Evolutionary conservation across 2,888 invertebrate genomes (phyloP).

Genomic region (Pediacus dermestoides): DNA sequence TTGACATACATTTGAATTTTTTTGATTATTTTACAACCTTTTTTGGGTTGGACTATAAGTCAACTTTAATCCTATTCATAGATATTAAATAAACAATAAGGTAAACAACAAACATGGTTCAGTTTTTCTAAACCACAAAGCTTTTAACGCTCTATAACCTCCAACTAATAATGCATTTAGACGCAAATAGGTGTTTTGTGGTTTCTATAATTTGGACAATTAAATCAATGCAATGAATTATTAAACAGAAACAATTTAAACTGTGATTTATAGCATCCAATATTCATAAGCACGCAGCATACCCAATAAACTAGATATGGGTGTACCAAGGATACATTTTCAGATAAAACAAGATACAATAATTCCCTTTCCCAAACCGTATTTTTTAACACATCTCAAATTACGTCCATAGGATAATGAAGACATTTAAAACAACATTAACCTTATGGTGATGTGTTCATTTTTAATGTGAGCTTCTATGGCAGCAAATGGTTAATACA

Average conservation of each 20-base stretch:
- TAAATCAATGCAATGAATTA: conserved; percentile 23
- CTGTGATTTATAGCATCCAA: conserved; percentile 4
- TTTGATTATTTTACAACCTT: too few relatives aligned
- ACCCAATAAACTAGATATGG: not conserved
- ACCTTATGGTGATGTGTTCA: too few relatives aligned
- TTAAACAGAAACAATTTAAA: conserved; percentile 1
- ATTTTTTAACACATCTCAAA: not conserved
- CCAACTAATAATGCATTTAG: too few relatives aligned
- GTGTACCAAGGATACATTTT: not conserved
- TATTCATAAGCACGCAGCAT: not conserved
- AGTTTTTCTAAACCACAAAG: too few relatives aligned
- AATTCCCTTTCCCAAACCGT: not conserved
- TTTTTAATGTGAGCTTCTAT: conserved; percentile 16
- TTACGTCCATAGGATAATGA: not conserved
- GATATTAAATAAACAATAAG: too few relatives aligned
- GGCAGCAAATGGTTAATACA: conserved; percentile 13
- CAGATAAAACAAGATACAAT: not conserved
- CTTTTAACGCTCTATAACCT: conserved; percentile 1
- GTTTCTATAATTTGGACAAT: conserved; percentile 27
- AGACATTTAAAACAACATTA: conserved; percentile 1
- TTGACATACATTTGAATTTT: too few relatives aligned
- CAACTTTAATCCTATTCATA: too few relatives aligned
- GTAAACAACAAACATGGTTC: too few relatives aligned
- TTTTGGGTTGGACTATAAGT: too few relatives aligned
- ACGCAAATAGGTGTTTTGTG: conserved; percentile 26